Evolutionary conservation across 2,888 invertebrate species (phyloP).

Genomic region (Hyppa rectilinea): DNA sequence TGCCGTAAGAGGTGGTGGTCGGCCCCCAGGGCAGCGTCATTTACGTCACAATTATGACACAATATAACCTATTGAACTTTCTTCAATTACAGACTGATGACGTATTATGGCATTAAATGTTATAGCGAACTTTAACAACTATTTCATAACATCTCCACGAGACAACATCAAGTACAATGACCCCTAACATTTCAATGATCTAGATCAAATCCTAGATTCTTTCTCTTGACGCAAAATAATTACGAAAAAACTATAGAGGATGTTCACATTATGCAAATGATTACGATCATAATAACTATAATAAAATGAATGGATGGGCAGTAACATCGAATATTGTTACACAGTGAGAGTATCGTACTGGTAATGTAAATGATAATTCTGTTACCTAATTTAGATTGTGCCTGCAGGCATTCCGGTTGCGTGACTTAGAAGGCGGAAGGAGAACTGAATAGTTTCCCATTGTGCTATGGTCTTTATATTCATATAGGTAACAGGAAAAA

Average conservation of each 20-base stretch:
- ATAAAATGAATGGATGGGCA: constrained; percentile 20
- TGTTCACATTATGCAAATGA: constrained; percentile 37
- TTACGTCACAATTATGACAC: neutral
- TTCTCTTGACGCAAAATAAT: constrained; percentile 18
- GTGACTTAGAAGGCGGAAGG: constrained; percentile 36
- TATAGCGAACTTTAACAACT: neutral
- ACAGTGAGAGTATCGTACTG: constrained; percentile 9
- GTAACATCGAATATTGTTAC: neutral
- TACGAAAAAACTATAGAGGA: constrained; percentile 35
- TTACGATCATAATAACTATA: constrained; percentile 19
- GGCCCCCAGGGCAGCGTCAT: neutral
- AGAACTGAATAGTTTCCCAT: constrained; percentile 1
- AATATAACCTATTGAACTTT: neutral
- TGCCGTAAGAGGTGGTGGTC: too few species aligned
- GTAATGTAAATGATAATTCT: constrained; percentile 18
- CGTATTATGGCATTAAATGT: neutral
- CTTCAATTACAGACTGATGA: neutral
- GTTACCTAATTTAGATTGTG: constrained; percentile 41
- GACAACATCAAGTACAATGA: constrained; percentile 19
- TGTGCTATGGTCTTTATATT: neutral
- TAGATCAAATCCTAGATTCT: constrained; percentile 41
- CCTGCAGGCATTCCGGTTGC: constrained; percentile 34
- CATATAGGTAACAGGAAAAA: too few species aligned
- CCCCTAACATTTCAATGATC: constrained; percentile 43
- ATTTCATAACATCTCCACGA: constrained; percentile 26